Evolutionary conservation across 2,113 vertebrate genomes (phyloP).

Genomic region (Sander vitreus): DNA sequence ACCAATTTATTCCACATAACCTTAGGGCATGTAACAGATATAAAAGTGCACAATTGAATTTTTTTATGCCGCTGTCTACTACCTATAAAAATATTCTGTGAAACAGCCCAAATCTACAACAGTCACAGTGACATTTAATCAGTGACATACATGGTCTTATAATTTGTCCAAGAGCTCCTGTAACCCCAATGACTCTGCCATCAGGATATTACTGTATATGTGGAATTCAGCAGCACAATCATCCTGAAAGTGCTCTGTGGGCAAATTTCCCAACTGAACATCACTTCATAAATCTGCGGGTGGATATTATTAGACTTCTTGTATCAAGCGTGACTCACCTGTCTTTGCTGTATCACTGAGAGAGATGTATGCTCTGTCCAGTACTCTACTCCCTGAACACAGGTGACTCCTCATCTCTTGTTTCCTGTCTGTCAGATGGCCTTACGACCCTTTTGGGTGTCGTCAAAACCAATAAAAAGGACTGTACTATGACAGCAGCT

Average conservation of each 20-base stretch:
- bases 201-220: slow-evolving; percentile 21
- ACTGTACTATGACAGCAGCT: background rate
- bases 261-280: slow-evolving; percentile 64
- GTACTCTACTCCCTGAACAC: slow-evolving; percentile 8
- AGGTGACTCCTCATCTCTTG: slow-evolving; percentile 2
- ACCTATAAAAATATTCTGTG: slow-evolving; percentile 4
- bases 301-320: slow-evolving; percentile 46
- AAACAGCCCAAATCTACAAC: background rate
- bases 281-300: slow-evolving; percentile 63
- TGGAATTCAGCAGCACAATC: slow-evolving; percentile 34
- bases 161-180: slow-evolving; percentile 33
- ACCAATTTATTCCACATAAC: slow-evolving; percentile 28
- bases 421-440: background rate
- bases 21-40: background rate
- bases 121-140: slow-evolving; percentile 25
- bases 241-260: slow-evolving; percentile 66
- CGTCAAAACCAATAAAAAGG: background rate
- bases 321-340: slow-evolving; percentile 31
- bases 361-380: slow-evolving; percentile 7
- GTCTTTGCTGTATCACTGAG: slow-evolving; percentile 28
- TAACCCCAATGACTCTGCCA: slow-evolving; percentile 15
- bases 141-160: background rate
- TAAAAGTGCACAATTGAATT: background rate
- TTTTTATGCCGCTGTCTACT: background rate
- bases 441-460: slow-evolving; percentile 1